phyloP scores from a whole-genome alignment of 2,888 invertebrate genomes.

The Clistopyga incitator region DNA sequence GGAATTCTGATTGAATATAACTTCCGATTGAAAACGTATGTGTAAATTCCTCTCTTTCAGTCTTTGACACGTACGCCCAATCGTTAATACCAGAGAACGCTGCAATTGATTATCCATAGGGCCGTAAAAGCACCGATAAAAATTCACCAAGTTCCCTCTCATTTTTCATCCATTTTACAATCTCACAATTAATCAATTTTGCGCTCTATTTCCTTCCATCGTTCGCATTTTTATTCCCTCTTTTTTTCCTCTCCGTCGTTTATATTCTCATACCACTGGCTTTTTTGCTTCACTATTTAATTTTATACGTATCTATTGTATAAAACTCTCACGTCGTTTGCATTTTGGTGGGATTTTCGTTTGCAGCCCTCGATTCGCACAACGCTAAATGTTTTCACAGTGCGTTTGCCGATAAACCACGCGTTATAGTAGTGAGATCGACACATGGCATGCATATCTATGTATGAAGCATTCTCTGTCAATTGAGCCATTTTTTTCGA shows the following conservation, averaged over 20 bases:
- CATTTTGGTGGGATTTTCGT: constrained; percentile 11
- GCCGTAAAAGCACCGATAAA: not conserved
- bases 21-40: too few relatives aligned
- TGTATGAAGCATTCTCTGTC: too few relatives aligned
- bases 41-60: too few relatives aligned
- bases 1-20: too few relatives aligned
- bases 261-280: constrained; percentile 7
- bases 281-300: constrained; percentile 14
- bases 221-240: not conserved
- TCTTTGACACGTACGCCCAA: too few relatives aligned
- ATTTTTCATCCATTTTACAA: not conserved
- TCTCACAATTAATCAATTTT: constrained; percentile 14
- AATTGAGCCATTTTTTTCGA: too few relatives aligned
- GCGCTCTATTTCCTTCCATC: not conserved
- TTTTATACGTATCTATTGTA: constrained; percentile 27
- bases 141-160: not conserved
- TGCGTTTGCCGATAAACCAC: constrained; percentile 23
- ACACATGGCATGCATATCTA: not conserved
- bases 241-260: constrained; percentile 6
- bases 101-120: not conserved
- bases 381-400: constrained; percentile 10
- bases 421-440: not conserved
- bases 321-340: constrained; percentile 11
- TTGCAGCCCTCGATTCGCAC: not conserved
- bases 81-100: not conserved